A percentile compares a stretch with the other conserved stretches of the same genome.
phyloP scores from a whole-genome alignment of 2,888 invertebrate species.

The Hyposoter dolosus region DNA sequence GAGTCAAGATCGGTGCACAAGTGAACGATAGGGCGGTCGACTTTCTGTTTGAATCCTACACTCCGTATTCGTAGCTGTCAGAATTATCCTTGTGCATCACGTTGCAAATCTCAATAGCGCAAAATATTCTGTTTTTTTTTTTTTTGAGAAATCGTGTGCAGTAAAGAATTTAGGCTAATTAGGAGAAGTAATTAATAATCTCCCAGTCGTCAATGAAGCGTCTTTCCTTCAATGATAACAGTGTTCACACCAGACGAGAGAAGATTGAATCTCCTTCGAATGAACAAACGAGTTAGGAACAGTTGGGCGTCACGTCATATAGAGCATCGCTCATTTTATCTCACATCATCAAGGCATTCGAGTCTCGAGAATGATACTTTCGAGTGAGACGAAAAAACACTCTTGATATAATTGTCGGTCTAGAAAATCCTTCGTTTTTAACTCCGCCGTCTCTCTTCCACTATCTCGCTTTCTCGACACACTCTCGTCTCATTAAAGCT shows the following conservation, averaged over 20 bases:
- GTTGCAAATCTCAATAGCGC: background rate
- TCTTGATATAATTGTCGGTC: conserved; percentile 63
- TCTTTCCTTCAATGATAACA: background rate
- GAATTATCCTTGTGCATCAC: conserved; percentile 5
- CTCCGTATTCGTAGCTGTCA: conserved; percentile 16
- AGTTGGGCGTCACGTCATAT: background rate
- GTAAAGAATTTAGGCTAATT: background rate
- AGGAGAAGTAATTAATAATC: background rate
- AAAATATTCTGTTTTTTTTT: background rate
- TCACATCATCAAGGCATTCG: background rate
- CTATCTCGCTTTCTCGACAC: conserved; percentile 19
- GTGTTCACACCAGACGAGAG: background rate
- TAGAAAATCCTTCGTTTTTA: conserved; percentile 8
- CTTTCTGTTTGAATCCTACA: background rate
- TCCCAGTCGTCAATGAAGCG: background rate
- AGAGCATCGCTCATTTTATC: conserved; percentile 4
- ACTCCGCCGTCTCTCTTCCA: conserved; percentile 5
- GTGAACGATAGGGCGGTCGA: background rate
- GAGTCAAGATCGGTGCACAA: conserved; percentile 25
- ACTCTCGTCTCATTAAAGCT: conserved; percentile 41
- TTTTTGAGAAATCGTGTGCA: background rate
- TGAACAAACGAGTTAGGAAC: background rate
- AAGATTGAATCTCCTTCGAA: background rate
- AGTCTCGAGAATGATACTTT: conserved; percentile 43
- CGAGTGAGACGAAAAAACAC: conserved; percentile 42